Evolutionary conservation across 2,797 vertebrate species (phyloP).

Genomic region (Morelia viridis): DNA sequence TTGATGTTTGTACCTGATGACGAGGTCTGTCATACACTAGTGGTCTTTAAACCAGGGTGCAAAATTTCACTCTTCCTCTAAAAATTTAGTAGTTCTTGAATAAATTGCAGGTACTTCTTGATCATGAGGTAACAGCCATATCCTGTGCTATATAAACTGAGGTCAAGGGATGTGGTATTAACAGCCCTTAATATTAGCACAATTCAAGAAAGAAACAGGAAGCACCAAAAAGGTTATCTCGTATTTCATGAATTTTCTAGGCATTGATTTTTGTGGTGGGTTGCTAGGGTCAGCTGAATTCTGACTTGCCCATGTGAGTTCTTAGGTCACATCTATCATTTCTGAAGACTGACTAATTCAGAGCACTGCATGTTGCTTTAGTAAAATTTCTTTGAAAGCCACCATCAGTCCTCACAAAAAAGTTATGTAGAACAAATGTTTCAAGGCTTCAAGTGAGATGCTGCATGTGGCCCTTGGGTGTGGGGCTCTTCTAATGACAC

Average conservation of each 20-base stretch:
- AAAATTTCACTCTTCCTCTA: conserved; percentile 28
- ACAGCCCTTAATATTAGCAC: conserved; percentile 10
- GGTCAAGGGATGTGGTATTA: conserved; percentile 31
- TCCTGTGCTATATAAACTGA: conserved; percentile 28
- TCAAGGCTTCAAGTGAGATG: background rate
- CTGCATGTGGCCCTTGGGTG: background rate
- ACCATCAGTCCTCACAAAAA: background rate
- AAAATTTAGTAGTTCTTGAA: conserved; percentile 51
- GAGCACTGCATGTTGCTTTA: conserved; percentile 1
- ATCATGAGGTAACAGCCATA: conserved; percentile 34
- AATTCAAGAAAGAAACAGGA: conserved; percentile 17
- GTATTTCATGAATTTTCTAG: background rate
- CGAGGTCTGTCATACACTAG: conserved; percentile 59
- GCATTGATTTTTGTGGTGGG: background rate
- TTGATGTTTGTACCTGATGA: conserved; percentile 63
- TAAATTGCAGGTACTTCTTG: conserved; percentile 41
- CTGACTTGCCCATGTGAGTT: background rate
- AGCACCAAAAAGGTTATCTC: conserved; percentile 27
- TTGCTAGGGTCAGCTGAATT: background rate
- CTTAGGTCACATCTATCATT: background rate
- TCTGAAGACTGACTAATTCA: conserved; percentile 27
- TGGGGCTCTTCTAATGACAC: background rate
- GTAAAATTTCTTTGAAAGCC: background rate
- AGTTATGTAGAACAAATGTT: background rate
- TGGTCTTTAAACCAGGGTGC: conserved; percentile 47